phyloP scores from a whole-genome alignment of 2,888 invertebrate genomes.

The Andrena trimmerana region DNA sequence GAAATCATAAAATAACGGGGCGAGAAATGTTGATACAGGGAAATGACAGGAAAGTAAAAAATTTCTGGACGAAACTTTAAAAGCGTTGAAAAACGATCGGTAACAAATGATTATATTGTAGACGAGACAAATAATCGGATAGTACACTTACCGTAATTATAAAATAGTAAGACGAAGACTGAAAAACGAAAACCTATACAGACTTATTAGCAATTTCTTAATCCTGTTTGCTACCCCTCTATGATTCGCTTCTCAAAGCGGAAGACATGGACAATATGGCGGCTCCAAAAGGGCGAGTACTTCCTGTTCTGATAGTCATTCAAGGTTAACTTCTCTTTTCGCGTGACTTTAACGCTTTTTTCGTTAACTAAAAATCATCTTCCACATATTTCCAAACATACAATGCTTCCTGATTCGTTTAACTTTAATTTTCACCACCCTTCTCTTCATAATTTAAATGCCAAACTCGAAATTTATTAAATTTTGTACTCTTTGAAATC shows the following conservation, averaged over 20 bases:
- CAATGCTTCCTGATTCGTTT: background rate
- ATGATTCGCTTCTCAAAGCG: constrained; percentile 69
- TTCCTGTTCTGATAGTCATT: constrained; percentile 67
- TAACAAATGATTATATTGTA: background rate
- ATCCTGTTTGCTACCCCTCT: constrained; percentile 67
- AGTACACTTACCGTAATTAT: constrained; percentile 37
- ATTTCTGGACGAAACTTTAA: constrained; percentile 34
- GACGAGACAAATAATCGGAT: background rate
- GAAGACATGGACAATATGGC: constrained; percentile 77
- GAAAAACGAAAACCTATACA: constrained; percentile 48
- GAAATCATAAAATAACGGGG: background rate
- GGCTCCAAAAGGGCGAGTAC: constrained; percentile 75
- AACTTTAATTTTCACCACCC: background rate
- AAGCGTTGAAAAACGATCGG: constrained; percentile 12
- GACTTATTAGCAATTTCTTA: constrained; percentile 65
- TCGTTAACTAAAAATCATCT: too few species aligned
- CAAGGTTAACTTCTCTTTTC: constrained; percentile 49
- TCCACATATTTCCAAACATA: background rate
- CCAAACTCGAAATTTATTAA: background rate
- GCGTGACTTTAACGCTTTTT: background rate
- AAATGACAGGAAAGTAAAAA: constrained; percentile 56
- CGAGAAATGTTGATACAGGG: constrained; percentile 10
- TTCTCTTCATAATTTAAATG: background rate
- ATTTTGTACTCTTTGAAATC: background rate
- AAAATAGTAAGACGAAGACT: constrained; percentile 36